Evolutionary conservation across 1,140 invertebrate genomes (phyloP).

Genomic region (Drosophila ambigua): DNA sequence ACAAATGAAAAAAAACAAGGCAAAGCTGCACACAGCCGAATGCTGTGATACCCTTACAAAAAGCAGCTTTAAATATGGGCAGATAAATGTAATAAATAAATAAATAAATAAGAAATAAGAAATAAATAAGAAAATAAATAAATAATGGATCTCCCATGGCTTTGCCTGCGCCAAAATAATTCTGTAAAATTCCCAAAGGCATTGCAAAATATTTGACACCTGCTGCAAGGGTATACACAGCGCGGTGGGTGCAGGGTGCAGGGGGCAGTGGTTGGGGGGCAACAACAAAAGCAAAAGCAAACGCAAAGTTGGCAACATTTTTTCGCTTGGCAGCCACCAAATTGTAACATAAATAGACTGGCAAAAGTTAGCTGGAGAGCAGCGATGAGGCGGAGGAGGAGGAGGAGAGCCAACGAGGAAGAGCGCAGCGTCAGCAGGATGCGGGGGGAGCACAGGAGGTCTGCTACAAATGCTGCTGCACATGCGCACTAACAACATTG

Average conservation of each 20-base stretch:
- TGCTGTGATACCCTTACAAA: too few species aligned
- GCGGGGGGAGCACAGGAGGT: background rate
- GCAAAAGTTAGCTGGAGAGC: constrained; percentile 67
- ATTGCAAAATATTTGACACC: constrained; percentile 4
- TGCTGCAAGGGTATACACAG: too few species aligned
- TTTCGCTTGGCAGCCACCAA: constrained; percentile 77
- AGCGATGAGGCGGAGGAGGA: constrained; percentile 16
- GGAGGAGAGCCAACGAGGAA: constrained; percentile 36
- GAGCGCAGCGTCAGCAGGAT: background rate
- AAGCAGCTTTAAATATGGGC: too few species aligned
- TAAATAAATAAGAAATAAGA: too few species aligned
- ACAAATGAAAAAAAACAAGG: constrained; percentile 46
- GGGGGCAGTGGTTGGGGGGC: too few species aligned
- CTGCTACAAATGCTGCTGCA: constrained; percentile 45
- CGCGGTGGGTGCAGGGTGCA: too few species aligned
- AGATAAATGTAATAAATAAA: too few species aligned
- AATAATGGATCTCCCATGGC: too few species aligned
- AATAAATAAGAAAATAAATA: too few species aligned
- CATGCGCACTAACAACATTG: constrained; percentile 44
- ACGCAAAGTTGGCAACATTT: constrained; percentile 75
- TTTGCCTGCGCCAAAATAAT: background rate
- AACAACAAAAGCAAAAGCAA: constrained; percentile 42
- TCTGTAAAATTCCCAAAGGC: background rate
- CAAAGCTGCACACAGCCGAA: background rate
- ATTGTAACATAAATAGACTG: constrained; percentile 81